Percentiles rank a stretch among this genome's conserved stretches.
Evolutionary conservation across 2,888 invertebrate species (phyloP).

Genomic region (Lissonota sp.): DNA sequence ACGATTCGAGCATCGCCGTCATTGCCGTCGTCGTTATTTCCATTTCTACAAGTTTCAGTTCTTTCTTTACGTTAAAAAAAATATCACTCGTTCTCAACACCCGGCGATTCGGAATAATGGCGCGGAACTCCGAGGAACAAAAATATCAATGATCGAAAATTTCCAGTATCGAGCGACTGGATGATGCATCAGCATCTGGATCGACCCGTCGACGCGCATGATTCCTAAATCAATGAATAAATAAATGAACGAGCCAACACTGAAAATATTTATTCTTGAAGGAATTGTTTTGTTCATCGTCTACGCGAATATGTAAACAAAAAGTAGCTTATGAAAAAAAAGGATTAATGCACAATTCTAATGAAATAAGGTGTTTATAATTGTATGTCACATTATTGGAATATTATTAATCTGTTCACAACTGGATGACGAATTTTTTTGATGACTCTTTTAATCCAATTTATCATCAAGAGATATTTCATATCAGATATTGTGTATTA

Average conservation of each 20-base stretch:
- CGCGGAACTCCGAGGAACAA: neutral
- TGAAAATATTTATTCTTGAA: conserved; percentile 10
- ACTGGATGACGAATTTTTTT: too few relatives aligned
- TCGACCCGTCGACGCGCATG: conserved; percentile 1
- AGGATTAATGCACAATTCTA: too few relatives aligned
- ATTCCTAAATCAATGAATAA: neutral
- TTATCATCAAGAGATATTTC: too few relatives aligned
- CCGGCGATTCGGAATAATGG: neutral
- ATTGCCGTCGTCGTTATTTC: conserved; percentile 33
- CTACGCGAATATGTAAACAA: too few relatives aligned
- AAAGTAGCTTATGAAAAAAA: too few relatives aligned
- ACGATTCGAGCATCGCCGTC: conserved; percentile 34
- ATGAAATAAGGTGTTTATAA: too few relatives aligned
- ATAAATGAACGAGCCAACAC: conserved; percentile 2
- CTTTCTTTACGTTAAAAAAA: conserved; percentile 5
- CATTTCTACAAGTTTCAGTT: conserved; percentile 40
- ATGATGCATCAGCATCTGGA: conserved; percentile 5
- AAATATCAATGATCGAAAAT: neutral
- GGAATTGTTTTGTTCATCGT: neutral
- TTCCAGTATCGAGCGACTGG: neutral
- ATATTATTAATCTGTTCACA: too few relatives aligned
- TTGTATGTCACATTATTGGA: too few relatives aligned
- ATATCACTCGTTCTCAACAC: conserved; percentile 21
- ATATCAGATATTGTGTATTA: too few relatives aligned
- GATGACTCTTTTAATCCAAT: too few relatives aligned